Evolutionary conservation across 2,113 vertebrate genomes (phyloP).

Genomic region (Passer domesticus): DNA sequence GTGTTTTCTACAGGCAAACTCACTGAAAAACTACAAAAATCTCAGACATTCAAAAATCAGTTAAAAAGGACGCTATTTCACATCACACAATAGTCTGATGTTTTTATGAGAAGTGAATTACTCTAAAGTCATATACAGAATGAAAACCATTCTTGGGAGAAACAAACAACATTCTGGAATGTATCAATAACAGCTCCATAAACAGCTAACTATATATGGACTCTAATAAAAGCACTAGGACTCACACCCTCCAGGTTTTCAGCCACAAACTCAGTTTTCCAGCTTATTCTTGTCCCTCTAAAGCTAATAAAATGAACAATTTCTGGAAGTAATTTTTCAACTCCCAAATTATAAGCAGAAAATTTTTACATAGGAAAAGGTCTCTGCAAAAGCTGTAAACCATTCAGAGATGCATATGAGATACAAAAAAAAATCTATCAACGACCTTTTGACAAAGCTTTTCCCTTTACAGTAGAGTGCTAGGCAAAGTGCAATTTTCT

Average conservation of each 20-base stretch:
- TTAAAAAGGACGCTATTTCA: not conserved
- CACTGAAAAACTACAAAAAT: not conserved
- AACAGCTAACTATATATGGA: not conserved
- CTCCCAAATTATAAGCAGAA: not conserved
- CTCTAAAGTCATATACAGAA: not conserved
- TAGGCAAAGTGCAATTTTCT: not conserved
- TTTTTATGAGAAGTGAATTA: not conserved
- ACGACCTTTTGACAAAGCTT: not conserved
- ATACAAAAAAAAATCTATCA: not conserved
- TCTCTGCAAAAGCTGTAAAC: not conserved
- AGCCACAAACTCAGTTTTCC: conserved; percentile 1
- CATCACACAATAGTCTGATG: not conserved
- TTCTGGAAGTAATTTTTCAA: not conserved
- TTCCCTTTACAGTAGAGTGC: not conserved
- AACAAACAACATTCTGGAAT: conserved; percentile 24
- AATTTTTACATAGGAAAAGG: not conserved
- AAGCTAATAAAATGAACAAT: not conserved
- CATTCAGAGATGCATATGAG: not conserved
- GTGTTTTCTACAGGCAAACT: not conserved
- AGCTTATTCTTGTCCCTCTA: not conserved
- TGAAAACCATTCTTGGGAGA: not conserved
- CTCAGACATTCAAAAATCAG: not conserved
- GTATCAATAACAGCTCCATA: not conserved
- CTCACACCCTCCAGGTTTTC: not conserved
- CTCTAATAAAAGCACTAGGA: not conserved